Conservation (phyloP, 2,113 vertebrate genomes). For the Tricholaema leucomelas region DNA sequence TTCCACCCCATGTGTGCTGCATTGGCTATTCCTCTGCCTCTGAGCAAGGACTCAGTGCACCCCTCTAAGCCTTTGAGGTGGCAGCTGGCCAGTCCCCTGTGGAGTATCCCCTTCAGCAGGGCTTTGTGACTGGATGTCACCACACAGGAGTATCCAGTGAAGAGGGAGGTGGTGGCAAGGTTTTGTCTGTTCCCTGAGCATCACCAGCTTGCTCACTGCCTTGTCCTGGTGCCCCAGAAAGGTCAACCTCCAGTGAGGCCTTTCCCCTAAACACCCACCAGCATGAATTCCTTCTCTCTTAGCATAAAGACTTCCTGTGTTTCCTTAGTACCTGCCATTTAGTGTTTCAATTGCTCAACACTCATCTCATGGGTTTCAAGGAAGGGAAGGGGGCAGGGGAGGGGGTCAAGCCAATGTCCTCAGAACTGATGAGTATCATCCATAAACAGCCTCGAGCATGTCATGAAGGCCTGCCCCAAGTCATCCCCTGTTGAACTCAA, state of each 20-base stretch:
- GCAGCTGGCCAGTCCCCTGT: not conserved
- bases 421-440: constrained; percentile 17
- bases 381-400: not conserved
- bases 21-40: not conserved
- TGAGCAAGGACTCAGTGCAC: not conserved
- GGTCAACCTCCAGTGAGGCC: not conserved
- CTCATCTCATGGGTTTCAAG: not conserved
- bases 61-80: not conserved
- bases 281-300: constrained; percentile 26
- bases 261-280: not conserved
- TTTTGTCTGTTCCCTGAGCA: not conserved
- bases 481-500: not conserved
- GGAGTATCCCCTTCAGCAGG: not conserved
- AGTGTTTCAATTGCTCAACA: constrained; percentile 23
- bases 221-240: not conserved
- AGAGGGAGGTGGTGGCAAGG: not conserved
- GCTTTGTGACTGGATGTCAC: not conserved
- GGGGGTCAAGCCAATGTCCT: not conserved
- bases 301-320: constrained; percentile 3
- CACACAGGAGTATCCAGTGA: not conserved
- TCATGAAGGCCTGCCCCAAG: not conserved
- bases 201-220: not conserved
- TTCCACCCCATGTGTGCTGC: fast-evolving
- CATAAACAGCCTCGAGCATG: not conserved
- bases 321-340: constrained; percentile 53